Conservation (phyloP, 2,113 vertebrate genomes). For the Chionomys nivalis region DNA sequence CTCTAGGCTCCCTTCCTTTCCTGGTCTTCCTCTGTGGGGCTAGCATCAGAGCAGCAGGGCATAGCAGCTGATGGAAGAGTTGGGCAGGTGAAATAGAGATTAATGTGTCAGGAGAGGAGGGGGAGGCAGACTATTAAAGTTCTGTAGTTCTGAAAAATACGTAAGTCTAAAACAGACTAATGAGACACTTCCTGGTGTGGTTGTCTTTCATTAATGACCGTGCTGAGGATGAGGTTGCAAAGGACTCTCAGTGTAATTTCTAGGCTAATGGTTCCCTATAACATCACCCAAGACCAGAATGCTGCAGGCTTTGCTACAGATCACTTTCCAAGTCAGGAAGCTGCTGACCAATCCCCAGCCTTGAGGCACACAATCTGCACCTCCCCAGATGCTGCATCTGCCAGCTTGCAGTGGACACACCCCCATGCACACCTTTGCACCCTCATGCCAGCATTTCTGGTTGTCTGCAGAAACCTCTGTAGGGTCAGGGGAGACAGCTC, state of each 20-base stretch:
- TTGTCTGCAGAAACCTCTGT: background rate
- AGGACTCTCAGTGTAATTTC: slow-evolving; percentile 88
- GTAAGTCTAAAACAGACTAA: slow-evolving; percentile 87
- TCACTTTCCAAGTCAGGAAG: slow-evolving; percentile 80
- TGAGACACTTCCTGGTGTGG: slow-evolving; percentile 86
- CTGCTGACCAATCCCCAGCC: slow-evolving; percentile 39
- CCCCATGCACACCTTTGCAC: background rate
- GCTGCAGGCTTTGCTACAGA: slow-evolving; percentile 81
- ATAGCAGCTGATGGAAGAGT: slow-evolving; percentile 36
- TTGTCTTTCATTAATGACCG: slow-evolving; percentile 87
- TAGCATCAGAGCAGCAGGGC: background rate
- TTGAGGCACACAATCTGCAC: slow-evolving; percentile 46
- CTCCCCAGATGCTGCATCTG: slow-evolving; percentile 35
- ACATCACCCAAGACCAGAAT: slow-evolving; percentile 83
- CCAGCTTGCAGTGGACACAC: slow-evolving; percentile 71
- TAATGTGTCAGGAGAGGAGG: slow-evolving; percentile 71
- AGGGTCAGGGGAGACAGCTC: background rate
- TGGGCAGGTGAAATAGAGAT: slow-evolving; percentile 74
- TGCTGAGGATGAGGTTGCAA: slow-evolving; percentile 84
- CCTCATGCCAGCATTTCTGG: slow-evolving; percentile 53
- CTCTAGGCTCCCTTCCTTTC: fast-evolving
- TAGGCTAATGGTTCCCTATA: slow-evolving; percentile 86
- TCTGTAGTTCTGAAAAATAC: slow-evolving; percentile 86
- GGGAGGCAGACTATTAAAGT: slow-evolving; percentile 80
- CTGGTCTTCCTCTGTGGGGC: background rate